Evolutionary conservation across 2,888 invertebrate genomes (phyloP), one percentile per base, ranked within the genome.

Genomic region (Amphipyra berbera): DNA sequence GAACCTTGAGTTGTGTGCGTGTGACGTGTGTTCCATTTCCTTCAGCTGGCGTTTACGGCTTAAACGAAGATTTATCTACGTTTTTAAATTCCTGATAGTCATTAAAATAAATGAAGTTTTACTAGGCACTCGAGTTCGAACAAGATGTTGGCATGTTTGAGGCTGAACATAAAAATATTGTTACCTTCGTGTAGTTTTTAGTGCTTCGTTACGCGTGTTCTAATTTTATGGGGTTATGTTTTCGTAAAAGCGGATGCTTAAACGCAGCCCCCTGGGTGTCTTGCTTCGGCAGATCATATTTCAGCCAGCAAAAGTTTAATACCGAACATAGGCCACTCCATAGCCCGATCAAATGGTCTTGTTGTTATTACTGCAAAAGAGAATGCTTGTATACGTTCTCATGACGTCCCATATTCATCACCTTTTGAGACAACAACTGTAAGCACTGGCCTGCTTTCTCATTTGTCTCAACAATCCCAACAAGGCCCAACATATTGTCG

Each of bases 91-190:
- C 14, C 44, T 35, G 41, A 42, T 41, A 30, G 35, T 35, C 54
- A 37, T 54, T 37, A 54, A 54, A 45, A 44, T 54, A 54, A 45
- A 54, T 54, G 45, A 45, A 54, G 45, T 54, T 21, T 37, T 35
- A n/a, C 37, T 44, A 37, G n/a, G 6, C n/a, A 5, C n/a, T 15
- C 10, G 15, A n/a, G 37, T n/a, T 49, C 2, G 21, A 21, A 21
- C 44, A 21, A 44, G 42, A 10, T 54, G 37, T 33, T 15, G n/a
- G 35, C 21, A n/a, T n/a, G 44, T 15, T 44, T 27, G 15, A 48
- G n/a, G 33, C 2, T 37, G n/a, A 37, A 21, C 15, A 37, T 35
- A 35, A 54, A 44, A 37, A 21, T 3, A 3, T 21, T 21, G 21
- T 21, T n/a, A 54, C 37, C n/a, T 15, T 54, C 4, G 15, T 12